Base-by-base conservation (phyloP, 2,797 vertebrate species). In the Sebastes hubbsi region DNA sequence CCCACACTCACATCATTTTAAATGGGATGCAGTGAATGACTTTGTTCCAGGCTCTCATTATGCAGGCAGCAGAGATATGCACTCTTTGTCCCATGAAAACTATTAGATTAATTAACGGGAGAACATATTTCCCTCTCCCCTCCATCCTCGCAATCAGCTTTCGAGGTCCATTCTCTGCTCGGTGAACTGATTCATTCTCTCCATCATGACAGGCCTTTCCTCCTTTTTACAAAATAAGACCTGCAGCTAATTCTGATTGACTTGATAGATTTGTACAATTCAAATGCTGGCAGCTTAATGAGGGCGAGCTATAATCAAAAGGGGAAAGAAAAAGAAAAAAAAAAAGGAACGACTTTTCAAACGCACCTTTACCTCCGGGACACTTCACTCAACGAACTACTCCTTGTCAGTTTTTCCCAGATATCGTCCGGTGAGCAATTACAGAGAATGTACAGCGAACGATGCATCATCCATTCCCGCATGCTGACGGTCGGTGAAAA, bases 71-170 rank as follows among this genome's bases (percentile, higher is more conserved):
- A 67, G 78, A 88, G 89, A 92, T 89, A 90, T 85, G 84, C 88
- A 78, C 87, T 89, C 91, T 94, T 91, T 94, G 92, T 92, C 92
- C 85, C 87, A 80, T 92, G 90, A 91, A 95, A 92, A 94, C 92
- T 89, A 94, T 95, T 95, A 93, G 82, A 91, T 92, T 94, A 95
- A 95, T 94, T 93, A 95, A 94, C 94, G 91, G 90, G 61, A 71
- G 88, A 90, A 92, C 91, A 94, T 89, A 92, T 94, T 92, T 91
- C 80, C 75, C 73, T 85, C 85, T 90, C 78, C 64, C 73, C 84
- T 87, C 77, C 85, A 81, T 92, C 82, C 84, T 42, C 12, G 75
- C 92, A 88, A 87, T 94, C 88, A 88, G 88, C 89, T 90, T 82
- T 81, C 68, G 30, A 77, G 82, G 88, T 92, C 88, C 90, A 89